Evolutionary conservation across 2,797 vertebrate species (phyloP).

Genomic region (Eospalax fontanierii): DNA sequence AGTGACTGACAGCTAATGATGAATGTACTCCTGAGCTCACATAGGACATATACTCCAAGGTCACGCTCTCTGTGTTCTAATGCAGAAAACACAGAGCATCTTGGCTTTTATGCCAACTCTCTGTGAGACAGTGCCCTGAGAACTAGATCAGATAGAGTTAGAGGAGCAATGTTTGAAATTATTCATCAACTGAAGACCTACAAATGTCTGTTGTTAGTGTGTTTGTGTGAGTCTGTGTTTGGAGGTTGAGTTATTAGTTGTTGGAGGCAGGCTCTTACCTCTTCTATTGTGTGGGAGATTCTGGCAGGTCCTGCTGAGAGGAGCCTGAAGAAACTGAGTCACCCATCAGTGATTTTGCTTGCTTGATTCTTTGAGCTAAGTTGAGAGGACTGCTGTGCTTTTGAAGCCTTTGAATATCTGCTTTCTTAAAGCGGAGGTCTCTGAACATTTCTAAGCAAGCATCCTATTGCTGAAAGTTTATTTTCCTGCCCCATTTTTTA

Average conservation of each 20-base stretch:
- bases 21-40: neutral
- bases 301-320: neutral
- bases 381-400: neutral
- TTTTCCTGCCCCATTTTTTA: neutral
- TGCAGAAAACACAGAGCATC: neutral
- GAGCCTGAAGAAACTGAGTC: neutral
- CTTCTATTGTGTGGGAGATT: neutral
- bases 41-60: neutral
- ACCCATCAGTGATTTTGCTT: neutral
- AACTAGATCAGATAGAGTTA: neutral
- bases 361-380: conserved; percentile 10
- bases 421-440: neutral
- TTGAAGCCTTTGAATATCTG: neutral
- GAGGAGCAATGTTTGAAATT: neutral
- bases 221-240: neutral
- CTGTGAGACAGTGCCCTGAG: neutral
- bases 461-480: neutral
- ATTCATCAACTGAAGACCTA: neutral
- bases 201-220: neutral
- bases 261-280: neutral
- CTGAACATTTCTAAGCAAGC: neutral
- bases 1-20: neutral
- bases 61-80: neutral
- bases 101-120: neutral
- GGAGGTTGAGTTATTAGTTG: neutral